Percentiles rank a stretch among this genome's conserved stretches.
Conservation (phyloP, 2,113 vertebrate species). For the Balaeniceps rex region DNA sequence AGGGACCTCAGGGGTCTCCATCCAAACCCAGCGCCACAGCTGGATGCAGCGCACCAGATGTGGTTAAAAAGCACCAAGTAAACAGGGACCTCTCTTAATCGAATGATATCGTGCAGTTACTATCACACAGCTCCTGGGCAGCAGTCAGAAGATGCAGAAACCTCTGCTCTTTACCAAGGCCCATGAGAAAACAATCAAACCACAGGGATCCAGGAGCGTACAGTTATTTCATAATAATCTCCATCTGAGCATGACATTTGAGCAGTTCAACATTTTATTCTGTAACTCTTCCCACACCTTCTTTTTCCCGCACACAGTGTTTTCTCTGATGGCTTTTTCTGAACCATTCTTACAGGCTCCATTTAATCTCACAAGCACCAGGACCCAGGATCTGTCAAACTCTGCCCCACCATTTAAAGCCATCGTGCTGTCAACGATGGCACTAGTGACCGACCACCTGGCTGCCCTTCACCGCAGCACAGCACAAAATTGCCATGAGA, state of each 20-base stretch:
- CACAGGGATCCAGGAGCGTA: not conserved
- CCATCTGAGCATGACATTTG: not conserved
- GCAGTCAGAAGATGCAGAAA: not conserved
- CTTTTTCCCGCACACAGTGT: not conserved
- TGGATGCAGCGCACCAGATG: not conserved
- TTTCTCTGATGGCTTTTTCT: not conserved
- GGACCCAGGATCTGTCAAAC: no score
- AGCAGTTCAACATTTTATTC: not conserved
- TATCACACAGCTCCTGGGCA: not conserved
- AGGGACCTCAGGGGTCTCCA: not conserved
- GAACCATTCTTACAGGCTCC: not conserved
- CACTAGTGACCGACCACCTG: not conserved
- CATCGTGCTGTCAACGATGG: not conserved
- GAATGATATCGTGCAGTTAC: accelerated
- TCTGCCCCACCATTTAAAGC: not conserved
- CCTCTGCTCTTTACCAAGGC: not conserved
- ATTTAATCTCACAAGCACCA: not conserved
- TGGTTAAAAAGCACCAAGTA: not conserved
- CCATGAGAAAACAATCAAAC: not conserved
- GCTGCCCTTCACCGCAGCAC: no score
- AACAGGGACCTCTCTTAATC: not conserved
- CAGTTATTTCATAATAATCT: not conserved
- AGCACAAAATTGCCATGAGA: not conserved
- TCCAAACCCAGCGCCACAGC: not conserved
- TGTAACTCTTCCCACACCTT: not conserved